Evolutionary conservation across 2,113 vertebrate genomes (phyloP), one percentile per base, ranked within the genome.

Genomic region (Peromyscus californicus): DNA sequence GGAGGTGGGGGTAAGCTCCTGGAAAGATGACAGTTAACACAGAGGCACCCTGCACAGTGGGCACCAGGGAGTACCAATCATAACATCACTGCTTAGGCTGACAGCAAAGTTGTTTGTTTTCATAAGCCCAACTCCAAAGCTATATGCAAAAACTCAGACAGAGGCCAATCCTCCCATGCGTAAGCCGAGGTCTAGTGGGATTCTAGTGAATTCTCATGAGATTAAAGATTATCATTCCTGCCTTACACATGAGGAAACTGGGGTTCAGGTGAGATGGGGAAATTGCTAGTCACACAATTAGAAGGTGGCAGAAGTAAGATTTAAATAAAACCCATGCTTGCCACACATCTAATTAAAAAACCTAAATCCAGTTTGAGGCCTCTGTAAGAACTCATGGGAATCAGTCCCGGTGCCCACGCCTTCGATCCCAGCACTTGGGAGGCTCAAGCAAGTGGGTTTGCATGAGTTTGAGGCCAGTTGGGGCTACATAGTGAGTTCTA

Each of bases 101-200:
- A 95, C 26, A 22, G 36, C 74, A 26, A 97, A 80, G 91, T 72
- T 75, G 90, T 63, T 96, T 65, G 59, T 89, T 89, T 97, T 84
- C 36, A 79, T 79, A 13, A 93, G 31, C 70, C 57, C 29, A 84
- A 21, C 54, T 94, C 16, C 36, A 89, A 19, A 89, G 21, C 69
- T 94, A 31, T 22, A 42, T 59, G 29, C 83, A 96, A 95, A 95
- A 90, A 45, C 65, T 21, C 36, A 36, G 13, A 19, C 33, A 63
- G 39, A 51, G 48, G 86, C 33, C 45, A 67, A 5, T 86, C 22
- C 54, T 33, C 94, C 51, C 39, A 11, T 24, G 33, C 59, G 74
- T 92, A 42, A 33, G 36, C 69, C 72, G 54, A 90, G 89, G 91
- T 92, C 61, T 80, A 63, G 12, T 39, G 57, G 85, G 82, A 90